These are phyloP conservation scores for Etheostoma cragini DNA, from an alignment of 2,113 vertebrate genomes.

Conservation along the genomic window DNA sequence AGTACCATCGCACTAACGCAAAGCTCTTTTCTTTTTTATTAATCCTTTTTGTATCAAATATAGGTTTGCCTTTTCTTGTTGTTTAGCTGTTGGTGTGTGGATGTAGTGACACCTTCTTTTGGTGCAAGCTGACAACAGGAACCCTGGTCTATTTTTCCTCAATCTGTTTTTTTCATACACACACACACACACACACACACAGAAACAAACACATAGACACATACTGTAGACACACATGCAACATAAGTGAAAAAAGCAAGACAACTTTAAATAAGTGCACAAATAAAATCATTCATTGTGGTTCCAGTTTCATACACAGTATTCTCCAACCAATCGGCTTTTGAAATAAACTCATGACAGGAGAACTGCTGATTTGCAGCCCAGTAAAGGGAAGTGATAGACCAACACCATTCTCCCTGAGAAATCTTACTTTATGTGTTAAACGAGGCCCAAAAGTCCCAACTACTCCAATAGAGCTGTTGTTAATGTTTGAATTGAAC, in stretches of 20 bases:
- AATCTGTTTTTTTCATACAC: neutral
- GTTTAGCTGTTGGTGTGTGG: neutral
- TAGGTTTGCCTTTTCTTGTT: neutral
- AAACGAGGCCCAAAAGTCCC: neutral
- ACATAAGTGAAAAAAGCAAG: neutral
- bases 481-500: too few relatives aligned
- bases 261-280: neutral
- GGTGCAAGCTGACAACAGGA: neutral
- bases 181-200: slow-evolving; percentile 5
- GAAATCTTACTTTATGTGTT: neutral
- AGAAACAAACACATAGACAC: neutral
- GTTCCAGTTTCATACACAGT: neutral
- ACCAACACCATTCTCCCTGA: neutral
- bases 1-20: neutral
- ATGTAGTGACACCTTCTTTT: neutral
- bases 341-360: neutral
- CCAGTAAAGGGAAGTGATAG: neutral
- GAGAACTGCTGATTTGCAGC: neutral
- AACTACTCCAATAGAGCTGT: neutral
- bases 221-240: neutral
- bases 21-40: neutral
- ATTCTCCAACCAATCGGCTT: neutral
- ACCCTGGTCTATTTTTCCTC: neutral
- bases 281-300: neutral
- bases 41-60: neutral